Conservation (phyloP, 2,888 invertebrate species). For the Chymomyza procnemis region DNA sequence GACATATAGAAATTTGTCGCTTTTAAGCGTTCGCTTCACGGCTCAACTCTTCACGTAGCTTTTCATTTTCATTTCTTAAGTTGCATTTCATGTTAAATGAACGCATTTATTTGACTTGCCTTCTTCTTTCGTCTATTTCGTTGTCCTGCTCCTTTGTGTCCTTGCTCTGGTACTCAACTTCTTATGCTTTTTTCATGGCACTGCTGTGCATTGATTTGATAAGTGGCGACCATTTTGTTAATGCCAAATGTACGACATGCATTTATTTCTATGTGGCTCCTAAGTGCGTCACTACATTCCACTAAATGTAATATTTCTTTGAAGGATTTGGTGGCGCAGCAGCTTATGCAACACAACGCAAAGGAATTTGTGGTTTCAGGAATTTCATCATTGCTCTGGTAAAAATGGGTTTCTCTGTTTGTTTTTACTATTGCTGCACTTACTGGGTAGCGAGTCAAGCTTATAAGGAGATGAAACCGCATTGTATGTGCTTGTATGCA, state of each 20-base stretch:
- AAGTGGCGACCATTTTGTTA: conserved; percentile 43
- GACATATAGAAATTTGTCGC: conserved; percentile 69
- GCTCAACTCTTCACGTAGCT: conserved; percentile 16
- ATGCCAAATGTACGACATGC: background rate
- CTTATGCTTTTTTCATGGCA: background rate
- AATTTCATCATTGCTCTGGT: too few species aligned
- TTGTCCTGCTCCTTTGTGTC: background rate
- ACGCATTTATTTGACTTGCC: conserved; percentile 61
- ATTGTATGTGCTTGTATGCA: too few species aligned
- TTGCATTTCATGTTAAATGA: conserved; percentile 70
- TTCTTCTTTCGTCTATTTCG: background rate
- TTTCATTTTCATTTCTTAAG: conserved; percentile 63
- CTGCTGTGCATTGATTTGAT: conserved; percentile 54
- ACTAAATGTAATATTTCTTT: background rate
- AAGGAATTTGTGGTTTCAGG: too few species aligned
- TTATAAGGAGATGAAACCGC: too few species aligned
- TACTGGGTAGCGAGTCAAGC: too few species aligned
- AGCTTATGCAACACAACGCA: too few species aligned
- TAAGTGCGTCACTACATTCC: background rate
- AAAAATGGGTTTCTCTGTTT: too few species aligned
- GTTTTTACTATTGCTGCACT: too few species aligned
- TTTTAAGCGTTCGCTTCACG: conserved; percentile 47
- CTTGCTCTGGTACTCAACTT: background rate
- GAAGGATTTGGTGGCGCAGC: background rate
- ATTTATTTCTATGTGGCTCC: background rate